Percentiles rank a stretch among this genome's conserved stretches.
Evolutionary conservation across 2,113 vertebrate species (phyloP).

Genomic region (Desmodus rotundus): DNA sequence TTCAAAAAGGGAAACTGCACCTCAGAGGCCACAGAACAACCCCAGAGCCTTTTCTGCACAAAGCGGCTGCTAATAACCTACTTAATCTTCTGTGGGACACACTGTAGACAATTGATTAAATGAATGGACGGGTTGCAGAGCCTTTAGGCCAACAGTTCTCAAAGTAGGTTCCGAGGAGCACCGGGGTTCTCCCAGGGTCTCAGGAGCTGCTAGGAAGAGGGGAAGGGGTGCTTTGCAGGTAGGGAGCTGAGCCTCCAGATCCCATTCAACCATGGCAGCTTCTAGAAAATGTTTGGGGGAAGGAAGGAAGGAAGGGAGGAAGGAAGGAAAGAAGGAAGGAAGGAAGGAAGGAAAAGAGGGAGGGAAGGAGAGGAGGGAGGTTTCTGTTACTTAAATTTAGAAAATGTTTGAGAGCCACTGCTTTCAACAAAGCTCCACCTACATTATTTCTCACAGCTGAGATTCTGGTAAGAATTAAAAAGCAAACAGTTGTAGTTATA

Average conservation of each 20-base stretch:
- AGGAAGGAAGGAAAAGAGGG: too few species aligned
- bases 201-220: too few species aligned
- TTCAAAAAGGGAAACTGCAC: neutral
- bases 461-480: neutral
- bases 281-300: neutral
- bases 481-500: neutral
- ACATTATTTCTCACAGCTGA: neutral
- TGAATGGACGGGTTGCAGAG: neutral
- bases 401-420: neutral
- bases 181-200: neutral
- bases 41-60: neutral
- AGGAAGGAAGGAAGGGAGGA: too few species aligned
- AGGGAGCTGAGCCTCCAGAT: neutral
- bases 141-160: neutral
- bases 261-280: neutral
- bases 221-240: neutral
- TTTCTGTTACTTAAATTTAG: neutral
- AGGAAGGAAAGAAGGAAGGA: too few species aligned
- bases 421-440: neutral
- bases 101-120: neutral
- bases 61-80: neutral
- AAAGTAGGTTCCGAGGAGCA: conserved; percentile 20
- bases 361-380: too few species aligned
- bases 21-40: neutral
- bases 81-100: neutral